Evolutionary conservation across 64 coral and sea anemone genomes (phyloP).

Genomic region (Acropora tenuis): DNA sequence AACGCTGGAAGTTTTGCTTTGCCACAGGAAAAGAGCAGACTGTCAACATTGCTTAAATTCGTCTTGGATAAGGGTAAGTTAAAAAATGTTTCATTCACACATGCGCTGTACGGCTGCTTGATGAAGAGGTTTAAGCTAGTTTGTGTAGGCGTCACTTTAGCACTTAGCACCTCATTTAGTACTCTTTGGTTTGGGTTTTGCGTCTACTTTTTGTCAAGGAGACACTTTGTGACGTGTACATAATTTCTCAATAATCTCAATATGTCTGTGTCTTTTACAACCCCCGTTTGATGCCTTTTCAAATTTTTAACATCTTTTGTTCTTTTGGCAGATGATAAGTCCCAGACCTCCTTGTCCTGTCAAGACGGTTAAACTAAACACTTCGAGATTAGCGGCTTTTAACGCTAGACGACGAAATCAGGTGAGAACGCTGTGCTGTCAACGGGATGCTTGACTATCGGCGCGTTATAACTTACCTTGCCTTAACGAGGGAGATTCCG

Average conservation of each 20-base stretch:
- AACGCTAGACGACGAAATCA: slow-evolving; percentile 96
- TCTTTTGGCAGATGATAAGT: slow-evolving; percentile 80
- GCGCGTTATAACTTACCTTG: no score
- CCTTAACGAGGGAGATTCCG: no score
- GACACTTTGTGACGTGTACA: no score
- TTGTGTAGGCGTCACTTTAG: no score
- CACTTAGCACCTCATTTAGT: no score
- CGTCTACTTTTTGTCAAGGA: no score
- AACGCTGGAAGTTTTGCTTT: not conserved
- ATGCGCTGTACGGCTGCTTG: no score
- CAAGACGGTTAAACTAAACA: slow-evolving; percentile 85
- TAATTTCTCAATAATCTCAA: no score
- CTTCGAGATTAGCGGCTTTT: slow-evolving; percentile 90
- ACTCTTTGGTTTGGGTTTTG: no score
- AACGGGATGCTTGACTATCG: not conserved
- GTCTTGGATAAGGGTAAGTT: slow-evolving; percentile 82
- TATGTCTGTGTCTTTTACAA: no score
- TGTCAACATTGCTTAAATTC: slow-evolving; percentile 83
- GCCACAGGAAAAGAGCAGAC: slow-evolving; percentile 76
- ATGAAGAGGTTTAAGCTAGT: no score
- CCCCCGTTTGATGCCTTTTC: no score
- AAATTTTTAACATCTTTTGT: not conserved
- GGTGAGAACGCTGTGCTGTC: slow-evolving; percentile 1
- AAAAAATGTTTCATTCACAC: not conserved
- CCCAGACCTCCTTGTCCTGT: slow-evolving; percentile 92